These are phyloP conservation scores for Phylloscopus collybita DNA, from an alignment of 2,797 vertebrate species.

Conservation along the genomic window DNA sequence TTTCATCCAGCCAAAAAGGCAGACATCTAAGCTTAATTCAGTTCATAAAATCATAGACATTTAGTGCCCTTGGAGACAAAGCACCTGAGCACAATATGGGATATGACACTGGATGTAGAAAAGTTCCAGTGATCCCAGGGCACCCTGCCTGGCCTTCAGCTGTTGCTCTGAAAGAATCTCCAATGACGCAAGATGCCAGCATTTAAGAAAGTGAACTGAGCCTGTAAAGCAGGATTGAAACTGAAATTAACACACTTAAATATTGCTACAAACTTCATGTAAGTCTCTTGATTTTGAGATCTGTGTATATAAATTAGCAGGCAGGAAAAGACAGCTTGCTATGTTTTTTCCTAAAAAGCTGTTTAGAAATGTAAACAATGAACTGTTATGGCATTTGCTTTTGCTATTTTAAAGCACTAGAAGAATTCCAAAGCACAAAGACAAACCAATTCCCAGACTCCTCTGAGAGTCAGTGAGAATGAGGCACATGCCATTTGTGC, in stretches of 20 bases:
- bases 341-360: neutral
- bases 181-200: neutral
- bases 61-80: neutral
- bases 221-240: neutral
- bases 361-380: constrained; percentile 9
- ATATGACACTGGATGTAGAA: neutral
- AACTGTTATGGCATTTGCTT: neutral
- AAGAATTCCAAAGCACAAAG: neutral
- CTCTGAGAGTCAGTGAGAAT: neutral
- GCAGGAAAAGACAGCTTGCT: neutral
- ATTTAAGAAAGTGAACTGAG: neutral
- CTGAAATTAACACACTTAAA: neutral
- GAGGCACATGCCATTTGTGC: neutral
- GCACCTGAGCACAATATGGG: neutral
- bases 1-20: neutral
- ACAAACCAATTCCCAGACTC: neutral
- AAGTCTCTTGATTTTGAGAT: neutral
- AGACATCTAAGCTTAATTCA: neutral
- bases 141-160: neutral
- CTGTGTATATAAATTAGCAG: neutral
- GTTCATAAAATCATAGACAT: neutral
- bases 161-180: neutral
- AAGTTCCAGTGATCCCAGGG: neutral
- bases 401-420: neutral
- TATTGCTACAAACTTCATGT: neutral